These are phyloP conservation scores for Mesoclemmys tuberculata DNA, from an alignment of 2,113 vertebrate species.

Conservation along the genomic window DNA sequence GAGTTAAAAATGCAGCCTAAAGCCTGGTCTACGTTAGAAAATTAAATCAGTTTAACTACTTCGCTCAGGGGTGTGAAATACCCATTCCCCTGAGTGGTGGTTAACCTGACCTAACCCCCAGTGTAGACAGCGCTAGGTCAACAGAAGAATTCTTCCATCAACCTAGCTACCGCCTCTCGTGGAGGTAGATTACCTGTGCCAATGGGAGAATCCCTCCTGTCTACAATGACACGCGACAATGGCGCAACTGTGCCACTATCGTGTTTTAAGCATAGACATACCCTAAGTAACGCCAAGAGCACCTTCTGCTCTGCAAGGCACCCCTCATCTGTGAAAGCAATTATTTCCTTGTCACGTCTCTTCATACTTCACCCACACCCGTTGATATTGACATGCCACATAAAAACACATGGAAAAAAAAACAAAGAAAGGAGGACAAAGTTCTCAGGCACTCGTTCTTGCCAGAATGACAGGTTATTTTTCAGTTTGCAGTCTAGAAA, in stretches of 20 bases:
- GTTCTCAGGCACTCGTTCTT: accelerated
- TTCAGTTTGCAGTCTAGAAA: neutral
- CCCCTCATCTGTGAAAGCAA: neutral
- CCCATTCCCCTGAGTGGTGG: no score
- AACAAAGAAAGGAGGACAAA: neutral
- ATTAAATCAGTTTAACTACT: no score
- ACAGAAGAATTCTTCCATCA: neutral
- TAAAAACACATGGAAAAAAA: neutral
- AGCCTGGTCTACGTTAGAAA: no score
- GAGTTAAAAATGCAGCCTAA: neutral
- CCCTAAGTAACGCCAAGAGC: neutral
- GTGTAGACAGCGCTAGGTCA: no score
- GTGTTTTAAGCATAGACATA: neutral
- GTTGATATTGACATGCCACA: accelerated
- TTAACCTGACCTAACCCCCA: no score
- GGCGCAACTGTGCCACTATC: neutral
- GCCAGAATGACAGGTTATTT: neutral
- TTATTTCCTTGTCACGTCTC: neutral
- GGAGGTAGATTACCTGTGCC: no score
- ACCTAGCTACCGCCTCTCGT: no score
- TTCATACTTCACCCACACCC: neutral
- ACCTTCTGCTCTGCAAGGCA: neutral
- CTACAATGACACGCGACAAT: neutral
- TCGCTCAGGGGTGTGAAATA: no score
- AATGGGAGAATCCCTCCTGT: no score